phyloP scores from a whole-genome alignment of 2,113 vertebrate species.

The Vulpes ferrilata region DNA sequence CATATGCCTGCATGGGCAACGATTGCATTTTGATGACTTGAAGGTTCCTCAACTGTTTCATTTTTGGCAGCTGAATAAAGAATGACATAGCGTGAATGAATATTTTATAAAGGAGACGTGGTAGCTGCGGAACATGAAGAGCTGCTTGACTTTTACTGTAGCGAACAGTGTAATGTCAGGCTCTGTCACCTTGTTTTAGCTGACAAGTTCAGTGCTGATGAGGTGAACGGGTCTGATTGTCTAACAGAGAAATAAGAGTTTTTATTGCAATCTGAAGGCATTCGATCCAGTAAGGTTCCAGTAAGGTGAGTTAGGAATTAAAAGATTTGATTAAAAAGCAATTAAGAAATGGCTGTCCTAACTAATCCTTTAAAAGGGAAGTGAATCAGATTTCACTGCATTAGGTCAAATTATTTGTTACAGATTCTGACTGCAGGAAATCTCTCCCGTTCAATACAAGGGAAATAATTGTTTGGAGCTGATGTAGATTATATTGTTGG shows the following conservation, averaged over 20 bases:
- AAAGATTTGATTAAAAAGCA: conserved; percentile 54
- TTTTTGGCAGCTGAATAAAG: conserved; percentile 44
- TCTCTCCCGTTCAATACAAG: neutral
- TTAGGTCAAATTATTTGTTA: neutral
- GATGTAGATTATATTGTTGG: neutral
- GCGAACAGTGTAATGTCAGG: conserved; percentile 17
- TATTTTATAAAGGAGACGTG: neutral
- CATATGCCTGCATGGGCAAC: neutral
- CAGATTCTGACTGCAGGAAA: neutral
- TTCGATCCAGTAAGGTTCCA: neutral
- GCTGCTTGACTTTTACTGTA: conserved; percentile 48
- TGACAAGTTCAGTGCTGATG: conserved; percentile 37
- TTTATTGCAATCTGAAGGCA: conserved; percentile 14
- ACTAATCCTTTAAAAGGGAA: conserved; percentile 5
- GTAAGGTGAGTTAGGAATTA: neutral
- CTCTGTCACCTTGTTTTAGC: conserved; percentile 57
- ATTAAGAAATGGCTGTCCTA: conserved; percentile 72
- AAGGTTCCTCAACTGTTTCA: neutral
- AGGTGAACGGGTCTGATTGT: conserved; percentile 13
- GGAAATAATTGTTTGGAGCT: conserved; percentile 41
- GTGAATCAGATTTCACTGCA: neutral
- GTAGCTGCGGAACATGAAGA: conserved; percentile 23
- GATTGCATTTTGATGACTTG: neutral
- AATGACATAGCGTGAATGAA: neutral
- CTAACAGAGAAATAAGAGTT: conserved; percentile 58